Conservation (phyloP, 2,797 vertebrate genomes). For the Cynopterus sphinx region DNA sequence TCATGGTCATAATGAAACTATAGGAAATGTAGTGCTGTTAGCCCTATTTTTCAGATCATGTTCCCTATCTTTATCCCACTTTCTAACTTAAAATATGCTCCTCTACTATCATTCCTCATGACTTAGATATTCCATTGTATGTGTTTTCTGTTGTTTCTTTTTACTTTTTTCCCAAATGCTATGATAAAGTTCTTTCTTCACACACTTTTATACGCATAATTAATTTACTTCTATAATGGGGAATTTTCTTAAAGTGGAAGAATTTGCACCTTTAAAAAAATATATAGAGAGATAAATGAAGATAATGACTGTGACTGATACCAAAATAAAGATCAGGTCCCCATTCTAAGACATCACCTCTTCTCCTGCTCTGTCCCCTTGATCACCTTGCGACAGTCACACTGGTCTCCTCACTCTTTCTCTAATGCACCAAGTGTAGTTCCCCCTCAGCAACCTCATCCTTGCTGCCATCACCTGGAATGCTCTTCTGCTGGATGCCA, state of each 20-base stretch:
- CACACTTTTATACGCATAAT: background rate
- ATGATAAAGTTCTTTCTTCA: background rate
- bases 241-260: background rate
- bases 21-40: background rate
- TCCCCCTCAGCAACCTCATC: background rate
- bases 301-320: background rate
- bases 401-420: too few relatives aligned
- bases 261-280: background rate
- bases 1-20: background rate
- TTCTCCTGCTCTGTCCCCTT: too few relatives aligned
- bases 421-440: background rate
- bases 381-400: background rate
- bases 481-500: background rate
- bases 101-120: background rate
- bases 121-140: background rate
- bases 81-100: background rate
- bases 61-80: background rate
- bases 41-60: background rate
- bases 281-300: background rate
- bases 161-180: background rate
- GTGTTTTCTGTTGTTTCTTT: accelerated
- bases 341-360: too few relatives aligned
- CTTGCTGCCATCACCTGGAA: background rate
- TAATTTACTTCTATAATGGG: background rate
- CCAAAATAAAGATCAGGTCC: accelerated